Conservation (phyloP, 1,140 invertebrate genomes). For the Conopomorpha cramerella region DNA sequence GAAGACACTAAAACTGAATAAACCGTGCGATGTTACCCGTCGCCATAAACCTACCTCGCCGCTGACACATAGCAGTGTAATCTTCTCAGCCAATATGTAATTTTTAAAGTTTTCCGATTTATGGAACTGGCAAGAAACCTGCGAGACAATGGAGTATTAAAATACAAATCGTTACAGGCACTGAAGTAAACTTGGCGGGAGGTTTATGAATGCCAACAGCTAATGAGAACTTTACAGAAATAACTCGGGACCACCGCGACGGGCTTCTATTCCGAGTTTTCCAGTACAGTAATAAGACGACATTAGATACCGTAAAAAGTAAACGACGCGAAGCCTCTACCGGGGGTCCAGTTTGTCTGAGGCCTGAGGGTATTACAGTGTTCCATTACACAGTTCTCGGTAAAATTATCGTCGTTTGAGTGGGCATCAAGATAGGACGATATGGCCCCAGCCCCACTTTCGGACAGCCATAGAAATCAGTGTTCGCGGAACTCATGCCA, state of each 20-base stretch:
- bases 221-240: constrained; percentile 19
- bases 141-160: no score
- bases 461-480: constrained; percentile 54
- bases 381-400: constrained; percentile 45
- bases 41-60: no score
- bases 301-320: constrained; percentile 35
- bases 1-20: no score
- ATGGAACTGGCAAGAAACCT: no score
- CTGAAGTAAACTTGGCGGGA: constrained; percentile 29
- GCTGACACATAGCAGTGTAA: no score
- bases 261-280: constrained; percentile 11
- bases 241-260: constrained; percentile 31
- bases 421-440: constrained; percentile 25
- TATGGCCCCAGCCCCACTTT: constrained; percentile 44
- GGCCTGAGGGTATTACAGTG: constrained; percentile 23
- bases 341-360: constrained; percentile 12
- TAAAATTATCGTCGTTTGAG: constrained; percentile 38
- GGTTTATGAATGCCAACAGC: constrained; percentile 16
- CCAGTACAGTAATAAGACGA: constrained; percentile 17
- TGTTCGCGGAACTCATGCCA: constrained; percentile 57
- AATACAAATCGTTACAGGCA: no score
- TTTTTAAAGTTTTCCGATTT: no score
- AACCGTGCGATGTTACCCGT: no score
- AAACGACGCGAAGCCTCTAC: constrained; percentile 10
- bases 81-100: no score